Evolutionary conservation across 2,888 invertebrate genomes (phyloP).

Genomic region (Plagodis dolabraria): DNA sequence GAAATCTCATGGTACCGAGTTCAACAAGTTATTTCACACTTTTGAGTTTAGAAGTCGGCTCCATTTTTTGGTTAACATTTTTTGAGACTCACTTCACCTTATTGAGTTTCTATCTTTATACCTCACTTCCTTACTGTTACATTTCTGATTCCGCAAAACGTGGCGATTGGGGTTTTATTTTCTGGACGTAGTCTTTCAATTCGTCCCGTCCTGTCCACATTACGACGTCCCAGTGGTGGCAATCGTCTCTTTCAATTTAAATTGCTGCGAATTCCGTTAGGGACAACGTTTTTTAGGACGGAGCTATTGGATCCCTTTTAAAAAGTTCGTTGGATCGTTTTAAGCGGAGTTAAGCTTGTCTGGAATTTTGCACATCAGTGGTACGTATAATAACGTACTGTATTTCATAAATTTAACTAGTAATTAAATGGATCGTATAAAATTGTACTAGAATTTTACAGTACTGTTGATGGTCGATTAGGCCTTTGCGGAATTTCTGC

Average conservation of each 20-base stretch:
- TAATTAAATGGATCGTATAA: too few species aligned
- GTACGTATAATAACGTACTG: too few species aligned
- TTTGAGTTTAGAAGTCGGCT: too few species aligned
- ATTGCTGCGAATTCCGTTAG: slow-evolving; percentile 7
- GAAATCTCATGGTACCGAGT: too few species aligned
- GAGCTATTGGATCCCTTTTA: slow-evolving; percentile 6
- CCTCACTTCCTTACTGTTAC: slow-evolving; percentile 6
- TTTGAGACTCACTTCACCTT: too few species aligned
- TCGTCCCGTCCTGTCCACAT: slow-evolving; percentile 9
- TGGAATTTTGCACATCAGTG: not conserved
- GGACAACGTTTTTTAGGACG: slow-evolving; percentile 6
- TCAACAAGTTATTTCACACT: too few species aligned
- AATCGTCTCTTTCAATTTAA: slow-evolving; percentile 18
- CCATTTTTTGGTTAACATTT: too few species aligned
- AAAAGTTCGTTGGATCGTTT: not conserved
- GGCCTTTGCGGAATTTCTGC: too few species aligned
- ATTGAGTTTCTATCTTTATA: too few species aligned
- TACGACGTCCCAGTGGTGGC: slow-evolving; percentile 16
- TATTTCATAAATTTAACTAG: too few species aligned
- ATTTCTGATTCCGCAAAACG: slow-evolving; percentile 13
- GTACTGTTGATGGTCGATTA: too few species aligned
- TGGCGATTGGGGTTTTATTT: slow-evolving; percentile 20
- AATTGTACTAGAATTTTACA: too few species aligned
- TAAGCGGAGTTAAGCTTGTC: not conserved
- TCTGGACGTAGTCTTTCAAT: slow-evolving; percentile 16